Base-by-base conservation (phyloP, 2,888 invertebrate species). In the Leptopilina myrica region DNA sequence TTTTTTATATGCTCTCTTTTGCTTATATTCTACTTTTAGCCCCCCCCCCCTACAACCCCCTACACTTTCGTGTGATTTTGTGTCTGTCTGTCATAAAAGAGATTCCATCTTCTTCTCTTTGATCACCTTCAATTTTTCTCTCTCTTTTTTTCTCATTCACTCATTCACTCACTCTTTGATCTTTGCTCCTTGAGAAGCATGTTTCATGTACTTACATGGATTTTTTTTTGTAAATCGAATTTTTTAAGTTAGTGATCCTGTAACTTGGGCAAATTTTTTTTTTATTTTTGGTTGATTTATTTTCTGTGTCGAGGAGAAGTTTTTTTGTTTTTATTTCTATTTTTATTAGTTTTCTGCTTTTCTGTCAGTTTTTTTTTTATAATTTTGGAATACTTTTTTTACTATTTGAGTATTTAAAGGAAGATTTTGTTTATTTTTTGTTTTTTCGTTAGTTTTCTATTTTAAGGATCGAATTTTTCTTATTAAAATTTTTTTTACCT, bases 181-280 rank as follows among this genome's bases (percentile, higher is more conserved):
- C 76, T 65, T 77, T 77, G 69, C 53, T 77, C 76, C 83, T 84
- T 76, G 64, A 43, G 43, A 67, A 69, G n/a, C 53, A 56, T 69
- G 26, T 69, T 69, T 69, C 69, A 69, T 81, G 75, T 80, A 59
- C 43, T 8, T 81, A 76, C 81, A 62, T 77, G 83, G 59, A 83
- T 43, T 43, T 81, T 86, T 85, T 82, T 83, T 81, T 86, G 87
- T 86, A 84, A 85, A 83, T 84, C 81, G 80, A 78, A 87, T 86
- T 84, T 81, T 80, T 85, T 12, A 87, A 87, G 83, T 83, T 82
- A 80, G 78, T 81, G 81, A 80, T 80, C 82, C 78, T 81, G 66
- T 78, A 69, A 64, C 79, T 80, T 81, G 81, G 56, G 33, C 3
- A 33, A 33, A 33, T 4, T 4, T 4, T 33, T 33, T 33, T 33